These are phyloP conservation scores for Cotesia congregata DNA, from an alignment of 2,888 invertebrate genomes.

Conservation along the genomic window DNA sequence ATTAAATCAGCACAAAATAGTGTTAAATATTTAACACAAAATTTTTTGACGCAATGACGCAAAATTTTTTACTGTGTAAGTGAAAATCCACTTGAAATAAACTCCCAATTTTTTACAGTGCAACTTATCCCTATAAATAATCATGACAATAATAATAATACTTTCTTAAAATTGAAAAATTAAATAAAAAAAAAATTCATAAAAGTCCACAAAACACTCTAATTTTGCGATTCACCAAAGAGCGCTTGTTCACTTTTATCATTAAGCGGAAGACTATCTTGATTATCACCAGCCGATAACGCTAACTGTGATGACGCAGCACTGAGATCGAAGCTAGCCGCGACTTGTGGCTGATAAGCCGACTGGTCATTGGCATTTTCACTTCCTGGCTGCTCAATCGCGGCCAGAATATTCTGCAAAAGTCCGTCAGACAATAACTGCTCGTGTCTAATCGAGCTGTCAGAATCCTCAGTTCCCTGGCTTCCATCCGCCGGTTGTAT, in stretches of 20 bases:
- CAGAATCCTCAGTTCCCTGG: conserved; percentile 70
- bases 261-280: conserved; percentile 26
- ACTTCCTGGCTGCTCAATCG: conserved; percentile 80
- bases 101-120: too few species aligned
- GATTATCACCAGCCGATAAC: conserved; percentile 20
- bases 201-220: too few species aligned
- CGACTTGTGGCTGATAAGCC: conserved; percentile 51
- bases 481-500: conserved; percentile 79
- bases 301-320: neutral
- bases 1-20: too few species aligned
- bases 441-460: conserved; percentile 77
- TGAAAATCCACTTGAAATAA: too few species aligned
- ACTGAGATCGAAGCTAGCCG: conserved; percentile 7
- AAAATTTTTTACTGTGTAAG: too few species aligned
- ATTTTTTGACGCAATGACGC: too few species aligned
- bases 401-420: conserved; percentile 84
- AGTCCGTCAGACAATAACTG: conserved; percentile 85
- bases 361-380: conserved; percentile 57
- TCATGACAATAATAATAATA: too few species aligned
- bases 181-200: too few species aligned
- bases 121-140: too few species aligned
- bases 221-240: conserved; percentile 59
- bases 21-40: too few species aligned
- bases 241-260: neutral
- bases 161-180: too few species aligned